Evolutionary conservation across 2,113 vertebrate genomes (phyloP), one percentile per base, ranked within the genome.

Genomic region (Montifringilla adamsi): DNA sequence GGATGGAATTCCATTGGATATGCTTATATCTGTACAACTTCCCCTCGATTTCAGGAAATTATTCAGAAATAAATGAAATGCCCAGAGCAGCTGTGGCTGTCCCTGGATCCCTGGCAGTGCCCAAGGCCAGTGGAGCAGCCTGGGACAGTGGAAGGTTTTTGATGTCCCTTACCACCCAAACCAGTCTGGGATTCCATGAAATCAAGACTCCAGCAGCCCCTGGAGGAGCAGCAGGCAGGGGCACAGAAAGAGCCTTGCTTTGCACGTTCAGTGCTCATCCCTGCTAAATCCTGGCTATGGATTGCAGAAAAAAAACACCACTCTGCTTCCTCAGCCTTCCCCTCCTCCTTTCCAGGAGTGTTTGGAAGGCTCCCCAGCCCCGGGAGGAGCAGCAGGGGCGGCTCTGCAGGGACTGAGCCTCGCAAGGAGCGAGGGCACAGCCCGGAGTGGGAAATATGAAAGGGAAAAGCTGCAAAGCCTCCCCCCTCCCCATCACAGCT

Each of bases 381-480:
- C 7, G 7, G 58, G 8, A 53, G 56, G 27, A 63, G 68, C 68
- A 73, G 68, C 56, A 6, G 67, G 66, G 31, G 19, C 2, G 13
- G 66, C 31, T 70, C 66, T 30, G 79, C 12, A 0, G 67, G 80
- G 67, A 35, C 26, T 1, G 80, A 83, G 66, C 35, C 44, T 19
- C 1, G 44, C 35, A 1, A 9, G 66, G 79, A 47, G 41, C 37
- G 9, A 37, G 4, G 9, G 37, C 37, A 37, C 37, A 37, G 37
- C 60, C 39, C 30, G 0, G 24, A 0, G 6, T 13, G 80, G 5
- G 8, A 20, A 63, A 46, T 0, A 17, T 2, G 22, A 27, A 47
- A 28, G 18, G 28, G 18, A 33, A 37, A 55, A 23, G 6, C 13
- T 37, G 56, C 55, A 11, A 5, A 69, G 43, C 16, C 67, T 64